These are phyloP conservation scores for Alouatta palliata DNA, from an alignment of 2,113 vertebrate genomes.

Conservation along the genomic window DNA sequence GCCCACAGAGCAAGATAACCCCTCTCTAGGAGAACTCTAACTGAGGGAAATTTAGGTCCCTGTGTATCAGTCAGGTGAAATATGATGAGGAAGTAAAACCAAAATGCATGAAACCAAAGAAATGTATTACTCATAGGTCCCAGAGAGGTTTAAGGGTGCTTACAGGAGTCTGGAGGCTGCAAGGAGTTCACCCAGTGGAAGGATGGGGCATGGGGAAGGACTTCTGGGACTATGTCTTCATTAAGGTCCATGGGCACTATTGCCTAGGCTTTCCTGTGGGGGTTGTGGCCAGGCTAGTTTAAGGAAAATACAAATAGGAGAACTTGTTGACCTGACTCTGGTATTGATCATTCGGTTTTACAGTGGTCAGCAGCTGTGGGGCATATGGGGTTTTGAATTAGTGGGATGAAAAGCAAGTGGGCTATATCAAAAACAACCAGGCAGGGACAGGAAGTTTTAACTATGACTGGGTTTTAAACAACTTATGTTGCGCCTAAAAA, in stretches of 20 bases:
- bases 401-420: background rate
- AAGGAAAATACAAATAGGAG: background rate
- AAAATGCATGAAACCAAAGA: background rate
- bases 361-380: background rate
- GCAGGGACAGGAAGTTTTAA: background rate
- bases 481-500: background rate
- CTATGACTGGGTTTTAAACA: background rate
- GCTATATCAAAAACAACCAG: background rate
- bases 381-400: background rate
- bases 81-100: background rate
- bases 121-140: background rate
- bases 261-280: background rate
- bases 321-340: background rate
- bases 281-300: background rate
- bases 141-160: background rate
- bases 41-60: background rate
- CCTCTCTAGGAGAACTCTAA: background rate
- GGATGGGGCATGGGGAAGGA: too few species aligned
- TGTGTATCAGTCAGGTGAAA: background rate
- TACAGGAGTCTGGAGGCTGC: background rate
- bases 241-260: too few species aligned
- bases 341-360: background rate
- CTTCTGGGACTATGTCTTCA: background rate
- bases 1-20: background rate
- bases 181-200: background rate